phyloP scores from a whole-genome alignment of 2,888 invertebrate genomes.

The Morpho achilles region DNA sequence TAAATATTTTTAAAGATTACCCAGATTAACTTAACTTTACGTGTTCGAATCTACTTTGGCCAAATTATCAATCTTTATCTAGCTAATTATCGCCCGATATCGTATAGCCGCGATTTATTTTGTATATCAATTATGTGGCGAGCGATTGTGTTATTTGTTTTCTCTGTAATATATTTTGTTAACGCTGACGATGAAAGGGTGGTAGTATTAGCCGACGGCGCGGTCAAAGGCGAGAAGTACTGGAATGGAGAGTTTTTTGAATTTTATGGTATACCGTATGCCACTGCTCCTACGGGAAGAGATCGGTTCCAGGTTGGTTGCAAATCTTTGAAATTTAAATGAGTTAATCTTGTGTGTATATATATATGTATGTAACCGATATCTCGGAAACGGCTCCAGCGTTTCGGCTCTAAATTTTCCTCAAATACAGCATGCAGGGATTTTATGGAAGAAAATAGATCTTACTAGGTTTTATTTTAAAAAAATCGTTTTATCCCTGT shows the following conservation, averaged over 20 bases:
- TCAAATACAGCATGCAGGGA: too few species aligned
- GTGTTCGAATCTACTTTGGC: conserved; percentile 23
- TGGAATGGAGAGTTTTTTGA: conserved; percentile 68
- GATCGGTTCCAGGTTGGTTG: conserved; percentile 56
- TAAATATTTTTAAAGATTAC: neutral
- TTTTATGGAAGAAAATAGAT: too few species aligned
- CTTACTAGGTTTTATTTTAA: too few species aligned
- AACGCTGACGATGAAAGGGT: conserved; percentile 36
- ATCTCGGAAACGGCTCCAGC: too few species aligned
- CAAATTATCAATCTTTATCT: conserved; percentile 22
- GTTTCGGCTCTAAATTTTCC: too few species aligned
- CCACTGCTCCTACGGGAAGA: conserved; percentile 52
- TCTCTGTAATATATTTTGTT: conserved; percentile 34
- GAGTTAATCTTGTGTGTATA: too few species aligned
- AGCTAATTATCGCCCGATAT: conserved; percentile 17
- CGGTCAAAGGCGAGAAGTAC: conserved; percentile 52
- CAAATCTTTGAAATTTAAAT: too few species aligned
- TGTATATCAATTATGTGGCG: conserved; percentile 39
- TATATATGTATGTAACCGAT: too few species aligned
- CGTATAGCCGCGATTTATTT: conserved; percentile 18
- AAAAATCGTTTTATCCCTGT: too few species aligned
- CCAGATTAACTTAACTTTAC: conserved; percentile 21
- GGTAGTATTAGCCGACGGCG: conserved; percentile 51
- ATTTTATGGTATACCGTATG: conserved; percentile 64
- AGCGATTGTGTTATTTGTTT: conserved; percentile 30